Conservation (phyloP, 64 coral and sea anemone genomes). For the Platygyra sinensis region DNA sequence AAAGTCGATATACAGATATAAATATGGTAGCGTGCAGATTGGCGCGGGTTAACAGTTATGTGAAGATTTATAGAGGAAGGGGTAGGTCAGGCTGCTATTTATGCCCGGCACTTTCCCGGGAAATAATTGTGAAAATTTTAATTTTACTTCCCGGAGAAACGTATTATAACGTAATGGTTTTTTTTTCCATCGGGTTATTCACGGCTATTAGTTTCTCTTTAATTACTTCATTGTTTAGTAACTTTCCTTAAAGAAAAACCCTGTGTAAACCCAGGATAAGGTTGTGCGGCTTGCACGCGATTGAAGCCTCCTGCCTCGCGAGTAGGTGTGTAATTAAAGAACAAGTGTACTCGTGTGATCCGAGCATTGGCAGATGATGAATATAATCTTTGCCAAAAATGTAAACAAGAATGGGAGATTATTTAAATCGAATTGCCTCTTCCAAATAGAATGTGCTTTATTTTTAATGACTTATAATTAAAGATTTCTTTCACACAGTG, state of each 20-base stretch:
- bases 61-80: background rate
- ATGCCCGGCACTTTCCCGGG: background rate
- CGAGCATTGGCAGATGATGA: background rate
- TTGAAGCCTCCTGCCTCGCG: background rate
- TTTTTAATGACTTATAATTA: background rate
- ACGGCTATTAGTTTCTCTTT: too few species aligned
- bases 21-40: background rate
- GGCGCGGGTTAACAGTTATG: background rate
- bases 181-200: too few species aligned
- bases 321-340: background rate
- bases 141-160: too few species aligned
- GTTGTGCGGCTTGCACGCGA: too few species aligned
- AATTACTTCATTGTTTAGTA: too few species aligned
- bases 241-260: too few species aligned
- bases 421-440: background rate
- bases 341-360: background rate
- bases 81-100: background rate
- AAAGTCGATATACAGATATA: background rate
- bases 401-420: background rate
- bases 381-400: background rate
- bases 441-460: background rate
- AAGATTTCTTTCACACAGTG: too few species aligned
- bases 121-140: too few species aligned
- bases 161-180: too few species aligned
- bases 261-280: too few species aligned